Base-by-base conservation (phyloP, 2,113 vertebrate species). In the Dicrurus megarhynchus region DNA sequence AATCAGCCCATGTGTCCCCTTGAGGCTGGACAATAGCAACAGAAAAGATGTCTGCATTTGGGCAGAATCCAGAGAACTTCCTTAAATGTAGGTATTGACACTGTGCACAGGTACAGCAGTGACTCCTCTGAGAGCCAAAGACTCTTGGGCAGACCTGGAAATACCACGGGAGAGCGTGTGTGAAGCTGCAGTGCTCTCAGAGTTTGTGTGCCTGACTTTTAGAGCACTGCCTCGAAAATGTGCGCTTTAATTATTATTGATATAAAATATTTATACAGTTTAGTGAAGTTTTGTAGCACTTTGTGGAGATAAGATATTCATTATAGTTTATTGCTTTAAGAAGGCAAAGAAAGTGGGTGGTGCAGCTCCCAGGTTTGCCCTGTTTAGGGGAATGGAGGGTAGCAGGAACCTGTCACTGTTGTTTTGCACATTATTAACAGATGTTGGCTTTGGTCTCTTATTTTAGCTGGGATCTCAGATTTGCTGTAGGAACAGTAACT, bases 131-230 rank as follows among this genome's bases (percentile, higher is more conserved):
- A 64, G 68, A 67, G 20, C 8, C 33, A 22, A 13, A 24, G 27
- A 41, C 65, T 57, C 35, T 16, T 46, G 81, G 35, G 63, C 55
- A 70, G 35, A 30, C 22, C 39, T 85, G 67, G 60, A 59, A 74
- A 16, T 37, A 23, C 24, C 11, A 1, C 10, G 30, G 35, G 41
- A 30, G 53, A 53, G 23, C 0, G 1, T 27, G 1, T 21, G 28
- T 12, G 44, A 59, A 42, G 33, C 47, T 32, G 23, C 64, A 73
- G 12, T 7, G 67, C 68, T 53, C 39, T 74, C 68, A 32, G 4
- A 26, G 61, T 69, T 33, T 44, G 11, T 19, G 11, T 44, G 26
- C 4, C 2, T 59, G 33, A 42, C 47, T 92, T 69, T 15, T 15
- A 59, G 27, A 78, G 30, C 33, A 8, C 26, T 53, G 50, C 41